Conservation (phyloP, 1,140 invertebrate genomes). For the Trigoniulus corallinus region DNA sequence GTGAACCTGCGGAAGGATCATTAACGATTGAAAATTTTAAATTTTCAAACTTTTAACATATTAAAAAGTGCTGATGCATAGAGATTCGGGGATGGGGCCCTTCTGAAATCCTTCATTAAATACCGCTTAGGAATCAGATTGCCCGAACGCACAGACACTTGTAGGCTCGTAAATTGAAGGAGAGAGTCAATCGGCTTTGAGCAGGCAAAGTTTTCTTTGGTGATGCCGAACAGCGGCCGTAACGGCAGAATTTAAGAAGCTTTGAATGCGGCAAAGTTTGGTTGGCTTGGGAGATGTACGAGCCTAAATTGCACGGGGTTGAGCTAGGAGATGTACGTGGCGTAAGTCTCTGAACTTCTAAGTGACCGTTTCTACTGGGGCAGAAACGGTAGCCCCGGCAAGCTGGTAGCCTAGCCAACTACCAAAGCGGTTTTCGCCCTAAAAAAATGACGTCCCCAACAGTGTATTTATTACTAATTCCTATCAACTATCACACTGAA, state of each 20-base stretch:
- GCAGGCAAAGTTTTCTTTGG: background rate
- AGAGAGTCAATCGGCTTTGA: background rate
- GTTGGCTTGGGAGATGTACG: background rate
- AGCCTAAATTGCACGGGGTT: background rate
- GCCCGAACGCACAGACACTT: background rate
- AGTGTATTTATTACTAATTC: background rate
- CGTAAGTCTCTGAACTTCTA: background rate
- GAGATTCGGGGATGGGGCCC: background rate
- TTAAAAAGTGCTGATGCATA: background rate
- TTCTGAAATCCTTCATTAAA: background rate
- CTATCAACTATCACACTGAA: background rate
- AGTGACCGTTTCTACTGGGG: background rate
- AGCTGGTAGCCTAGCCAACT: background rate
- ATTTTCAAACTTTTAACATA: background rate
- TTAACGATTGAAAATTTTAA: conserved; percentile 18
- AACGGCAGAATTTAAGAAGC: background rate
- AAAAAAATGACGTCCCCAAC: background rate
- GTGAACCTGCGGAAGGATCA: conserved; percentile 76
- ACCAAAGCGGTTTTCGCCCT: background rate
- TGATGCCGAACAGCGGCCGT: background rate
- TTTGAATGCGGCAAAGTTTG: background rate
- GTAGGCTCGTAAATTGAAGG: background rate
- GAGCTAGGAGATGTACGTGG: background rate
- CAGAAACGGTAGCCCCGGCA: background rate
- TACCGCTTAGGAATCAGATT: background rate